Conservation (phyloP, 2,888 invertebrate genomes). For the Amiota minor region DNA sequence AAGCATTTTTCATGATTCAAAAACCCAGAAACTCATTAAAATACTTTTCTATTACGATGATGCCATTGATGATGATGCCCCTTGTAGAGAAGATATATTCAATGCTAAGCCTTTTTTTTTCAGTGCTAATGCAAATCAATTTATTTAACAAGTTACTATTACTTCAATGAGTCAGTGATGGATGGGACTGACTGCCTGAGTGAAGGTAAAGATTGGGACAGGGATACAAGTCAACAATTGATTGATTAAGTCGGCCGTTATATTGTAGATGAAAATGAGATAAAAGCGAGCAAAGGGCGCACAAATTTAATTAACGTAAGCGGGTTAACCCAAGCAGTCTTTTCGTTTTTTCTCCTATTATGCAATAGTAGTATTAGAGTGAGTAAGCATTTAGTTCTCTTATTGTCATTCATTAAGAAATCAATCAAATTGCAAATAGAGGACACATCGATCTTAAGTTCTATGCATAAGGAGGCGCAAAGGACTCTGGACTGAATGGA, state of each 20-base stretch:
- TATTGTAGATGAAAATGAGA: not conserved
- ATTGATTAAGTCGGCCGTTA: conserved; percentile 49
- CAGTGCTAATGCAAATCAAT: conserved; percentile 16
- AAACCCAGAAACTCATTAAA: conserved; percentile 4
- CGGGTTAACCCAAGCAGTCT: conserved; percentile 45
- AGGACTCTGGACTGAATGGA: too few species aligned
- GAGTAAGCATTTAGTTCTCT: conserved; percentile 47
- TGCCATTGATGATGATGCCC: not conserved
- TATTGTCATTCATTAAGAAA: conserved; percentile 50
- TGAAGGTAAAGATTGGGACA: not conserved
- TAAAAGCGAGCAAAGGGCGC: conserved; percentile 20
- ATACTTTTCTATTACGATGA: not conserved
- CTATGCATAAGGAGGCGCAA: too few species aligned
- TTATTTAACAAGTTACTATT: not conserved
- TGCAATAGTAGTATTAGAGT: conserved; percentile 6
- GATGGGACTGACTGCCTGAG: not conserved
- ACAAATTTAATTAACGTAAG: conserved; percentile 64
- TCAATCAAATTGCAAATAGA: conserved; percentile 43
- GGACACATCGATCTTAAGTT: too few species aligned
- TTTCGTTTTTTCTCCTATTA: too few species aligned
- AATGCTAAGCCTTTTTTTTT: not conserved
- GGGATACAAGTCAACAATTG: conserved; percentile 39
- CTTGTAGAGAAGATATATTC: not conserved
- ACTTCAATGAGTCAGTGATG: not conserved
- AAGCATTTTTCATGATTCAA: not conserved